Evolutionary conservation across 1,140 invertebrate species (phyloP), one percentile per base, ranked within the genome.

Genomic region (Bursaphelenchus mucronatus): DNA sequence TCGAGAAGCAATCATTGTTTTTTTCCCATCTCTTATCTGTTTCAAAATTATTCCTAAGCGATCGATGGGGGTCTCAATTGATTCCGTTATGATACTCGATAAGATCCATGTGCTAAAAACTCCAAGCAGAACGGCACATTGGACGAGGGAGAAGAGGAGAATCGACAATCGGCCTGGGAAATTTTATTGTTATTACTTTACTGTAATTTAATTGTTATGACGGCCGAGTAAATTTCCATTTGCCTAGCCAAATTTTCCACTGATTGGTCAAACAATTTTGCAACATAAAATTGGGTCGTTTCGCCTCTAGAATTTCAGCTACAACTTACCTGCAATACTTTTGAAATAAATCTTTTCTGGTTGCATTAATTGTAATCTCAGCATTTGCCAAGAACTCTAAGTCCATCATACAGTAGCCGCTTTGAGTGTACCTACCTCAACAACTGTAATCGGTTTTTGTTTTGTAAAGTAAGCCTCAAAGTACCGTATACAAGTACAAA

Each of bases 341-440:
- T 30, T 59, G 40, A 59, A 59, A 44, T n/a, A 59, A 13, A 59
- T 44, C 57, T 59, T 59, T 44, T 59, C 57, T 39, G 57, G 57
- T 9, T 59, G 57, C 15, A 59, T 30, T 39, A 59, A 43, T 39
- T 59, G 57, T 17, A 59, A 30, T 45, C 57, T 30, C 30, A 30
- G 5, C 30, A 30, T 30, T 30, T 30, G 30, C 30, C 30, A 30
- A 30, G 2, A 1, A 30, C 30, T 30, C 30, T 30, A 30, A 30
- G 30, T 1, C 5, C 30, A 30, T 30, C 30, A 30, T 30, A 30
- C 30, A 30, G 2, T 30, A 59, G 2, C 19, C 57, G 52, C 45
- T 44, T 59, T 39, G 40, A 39, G 45, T 15, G 39, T 9, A 44
- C 44, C 15, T 30, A 30, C 30, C 47, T 59, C 57, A 11, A 59